These are phyloP conservation scores for Campylorhamphus procurvoides DNA, from an alignment of 2,113 vertebrate species.

Conservation along the genomic window DNA sequence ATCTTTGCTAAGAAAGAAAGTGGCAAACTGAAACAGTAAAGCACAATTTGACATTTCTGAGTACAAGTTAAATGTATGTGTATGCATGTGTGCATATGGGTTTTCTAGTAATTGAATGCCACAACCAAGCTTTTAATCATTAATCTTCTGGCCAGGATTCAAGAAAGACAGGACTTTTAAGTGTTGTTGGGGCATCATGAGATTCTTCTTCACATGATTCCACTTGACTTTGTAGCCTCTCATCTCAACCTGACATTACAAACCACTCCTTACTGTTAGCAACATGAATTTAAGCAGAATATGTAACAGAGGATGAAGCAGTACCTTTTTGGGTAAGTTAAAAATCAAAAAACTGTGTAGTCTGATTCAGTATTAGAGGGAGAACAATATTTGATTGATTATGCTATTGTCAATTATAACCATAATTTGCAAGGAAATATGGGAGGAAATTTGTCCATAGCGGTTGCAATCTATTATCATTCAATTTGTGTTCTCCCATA, in stretches of 20 bases:
- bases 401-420: not conserved
- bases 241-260: not conserved
- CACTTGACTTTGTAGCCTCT: not conserved
- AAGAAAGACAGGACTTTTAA: not conserved
- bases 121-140: not conserved
- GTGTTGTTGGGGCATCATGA: not conserved
- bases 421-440: not conserved
- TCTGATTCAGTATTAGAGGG: not conserved
- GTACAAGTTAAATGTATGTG: fast-evolving
- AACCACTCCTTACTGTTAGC: not conserved
- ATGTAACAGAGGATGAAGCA: not conserved
- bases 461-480: not conserved
- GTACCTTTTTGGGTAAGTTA: not conserved
- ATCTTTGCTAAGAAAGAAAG: not conserved
- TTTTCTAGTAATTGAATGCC: not conserved
- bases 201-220: not conserved
- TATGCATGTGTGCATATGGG: not conserved
- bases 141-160: constrained; percentile 11
- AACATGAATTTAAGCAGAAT: not conserved
- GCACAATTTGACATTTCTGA: not conserved
- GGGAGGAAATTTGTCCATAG: not conserved
- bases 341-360: not conserved
- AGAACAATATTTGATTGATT: not conserved
- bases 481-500: not conserved
- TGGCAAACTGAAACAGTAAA: not conserved